phyloP scores from a whole-genome alignment of 2,888 invertebrate genomes.

The Thecocarcelia acutangulata region DNA sequence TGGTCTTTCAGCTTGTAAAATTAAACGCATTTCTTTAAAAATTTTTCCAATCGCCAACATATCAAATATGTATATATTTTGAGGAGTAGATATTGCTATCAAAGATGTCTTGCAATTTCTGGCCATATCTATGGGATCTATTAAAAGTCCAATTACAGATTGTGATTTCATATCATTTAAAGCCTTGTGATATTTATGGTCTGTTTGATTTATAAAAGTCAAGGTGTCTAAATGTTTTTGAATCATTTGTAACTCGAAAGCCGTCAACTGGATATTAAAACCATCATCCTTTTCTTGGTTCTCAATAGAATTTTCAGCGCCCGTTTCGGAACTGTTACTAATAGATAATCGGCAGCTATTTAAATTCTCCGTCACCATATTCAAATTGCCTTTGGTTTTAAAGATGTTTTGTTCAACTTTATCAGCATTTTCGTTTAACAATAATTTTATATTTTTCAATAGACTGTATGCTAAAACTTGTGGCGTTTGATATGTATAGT shows the following conservation, averaged over 20 bases:
- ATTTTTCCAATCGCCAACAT: conserved; percentile 72
- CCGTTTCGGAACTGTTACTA: background rate
- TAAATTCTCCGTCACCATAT: conserved; percentile 10
- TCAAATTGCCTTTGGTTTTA: conserved; percentile 18
- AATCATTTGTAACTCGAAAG: conserved; percentile 67
- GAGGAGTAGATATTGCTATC: conserved; percentile 71
- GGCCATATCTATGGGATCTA: conserved; percentile 73
- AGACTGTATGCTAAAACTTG: conserved; percentile 71
- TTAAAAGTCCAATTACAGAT: conserved; percentile 70
- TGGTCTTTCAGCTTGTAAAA: conserved; percentile 72
- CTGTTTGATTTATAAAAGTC: conserved; percentile 73
- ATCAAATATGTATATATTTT: conserved; percentile 74
- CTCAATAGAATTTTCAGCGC: conserved; percentile 8
- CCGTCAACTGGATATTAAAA: conserved; percentile 45
- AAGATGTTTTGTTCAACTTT: background rate
- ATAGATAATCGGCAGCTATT: conserved; percentile 9
- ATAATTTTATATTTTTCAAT: conserved; percentile 71
- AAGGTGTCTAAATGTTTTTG: conserved; percentile 67
- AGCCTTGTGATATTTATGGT: conserved; percentile 74
- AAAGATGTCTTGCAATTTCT: conserved; percentile 72
- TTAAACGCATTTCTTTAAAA: conserved; percentile 72
- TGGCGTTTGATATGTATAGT: conserved; percentile 70
- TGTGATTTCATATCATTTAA: conserved; percentile 73
- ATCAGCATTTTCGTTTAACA: conserved; percentile 50
- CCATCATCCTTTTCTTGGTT: conserved; percentile 36